phyloP scores from a whole-genome alignment of 2,888 invertebrate species.

The Allophyes oxyacanthae region DNA sequence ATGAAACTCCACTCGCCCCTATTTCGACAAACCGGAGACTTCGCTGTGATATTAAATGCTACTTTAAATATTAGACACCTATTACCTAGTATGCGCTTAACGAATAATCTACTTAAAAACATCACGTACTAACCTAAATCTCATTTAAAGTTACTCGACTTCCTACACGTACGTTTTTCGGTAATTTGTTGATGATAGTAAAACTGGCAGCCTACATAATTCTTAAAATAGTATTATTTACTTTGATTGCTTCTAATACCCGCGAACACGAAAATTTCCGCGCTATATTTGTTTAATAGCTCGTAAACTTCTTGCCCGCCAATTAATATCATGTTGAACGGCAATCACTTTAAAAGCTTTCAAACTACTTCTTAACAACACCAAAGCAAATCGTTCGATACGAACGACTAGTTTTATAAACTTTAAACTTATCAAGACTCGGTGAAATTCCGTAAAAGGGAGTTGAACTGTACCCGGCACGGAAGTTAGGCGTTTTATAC shows the following conservation, averaged over 20 bases:
- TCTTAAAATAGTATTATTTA: conserved; percentile 21
- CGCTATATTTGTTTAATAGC: conserved; percentile 30
- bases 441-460: conserved; percentile 22
- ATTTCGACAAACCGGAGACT: conserved; percentile 60
- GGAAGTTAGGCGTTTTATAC: conserved; percentile 61
- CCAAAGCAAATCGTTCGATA: conserved; percentile 16
- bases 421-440: conserved; percentile 38
- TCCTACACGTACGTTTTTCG: not conserved
- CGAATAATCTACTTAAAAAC: not conserved
- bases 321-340: conserved; percentile 31
- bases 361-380: conserved; percentile 30
- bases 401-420: conserved; percentile 41
- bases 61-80: conserved; percentile 24
- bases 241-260: conserved; percentile 23
- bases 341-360: conserved; percentile 46
- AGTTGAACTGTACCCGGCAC: conserved; percentile 22
- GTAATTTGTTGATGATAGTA: not conserved
- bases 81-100: conserved; percentile 7
- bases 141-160: conserved; percentile 1
- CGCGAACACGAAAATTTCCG: conserved; percentile 1
- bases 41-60: conserved; percentile 29
- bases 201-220: conserved; percentile 1
- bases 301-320: conserved; percentile 22
- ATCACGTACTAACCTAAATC: not conserved
- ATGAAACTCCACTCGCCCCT: conserved; percentile 55